Conservation (phyloP, 2,113 vertebrate species). For the Mungos mungo region DNA sequence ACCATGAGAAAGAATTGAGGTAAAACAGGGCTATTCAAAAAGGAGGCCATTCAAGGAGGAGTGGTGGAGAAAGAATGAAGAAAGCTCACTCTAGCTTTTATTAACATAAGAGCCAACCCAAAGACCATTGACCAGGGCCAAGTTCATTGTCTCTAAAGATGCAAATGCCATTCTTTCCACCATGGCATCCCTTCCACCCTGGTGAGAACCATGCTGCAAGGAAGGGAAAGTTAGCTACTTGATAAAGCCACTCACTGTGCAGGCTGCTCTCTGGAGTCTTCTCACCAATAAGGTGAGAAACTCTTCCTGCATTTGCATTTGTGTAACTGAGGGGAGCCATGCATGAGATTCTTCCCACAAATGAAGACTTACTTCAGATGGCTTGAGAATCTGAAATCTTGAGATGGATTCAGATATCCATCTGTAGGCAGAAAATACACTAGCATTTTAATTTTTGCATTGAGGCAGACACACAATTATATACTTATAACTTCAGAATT, state of each 20-base stretch:
- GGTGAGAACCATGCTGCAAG: accelerated
- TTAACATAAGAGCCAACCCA: not conserved
- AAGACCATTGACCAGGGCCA: accelerated
- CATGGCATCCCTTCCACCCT: accelerated
- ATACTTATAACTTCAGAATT: not conserved
- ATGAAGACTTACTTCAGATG: not conserved
- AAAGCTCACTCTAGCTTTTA: no score
- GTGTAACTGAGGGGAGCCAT: not conserved
- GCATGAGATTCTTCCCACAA: not conserved
- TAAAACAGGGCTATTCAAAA: no score
- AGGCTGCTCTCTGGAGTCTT: not conserved
- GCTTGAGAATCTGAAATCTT: not conserved
- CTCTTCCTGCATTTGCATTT: not conserved
- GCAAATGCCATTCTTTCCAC: not conserved
- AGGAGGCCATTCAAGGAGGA: not conserved
- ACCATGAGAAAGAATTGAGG: not conserved
- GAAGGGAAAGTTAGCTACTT: not conserved
- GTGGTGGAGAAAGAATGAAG: accelerated
- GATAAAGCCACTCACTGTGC: not conserved
- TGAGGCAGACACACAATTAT: not conserved
- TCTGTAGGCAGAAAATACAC: not conserved
- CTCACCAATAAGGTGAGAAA: not conserved
- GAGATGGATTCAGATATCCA: not conserved
- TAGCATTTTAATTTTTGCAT: not conserved
- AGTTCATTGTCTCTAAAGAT: not conserved